These are phyloP conservation scores for Halyomorpha halys DNA, from an alignment of 1,140 invertebrate species.

Conservation along the genomic window DNA sequence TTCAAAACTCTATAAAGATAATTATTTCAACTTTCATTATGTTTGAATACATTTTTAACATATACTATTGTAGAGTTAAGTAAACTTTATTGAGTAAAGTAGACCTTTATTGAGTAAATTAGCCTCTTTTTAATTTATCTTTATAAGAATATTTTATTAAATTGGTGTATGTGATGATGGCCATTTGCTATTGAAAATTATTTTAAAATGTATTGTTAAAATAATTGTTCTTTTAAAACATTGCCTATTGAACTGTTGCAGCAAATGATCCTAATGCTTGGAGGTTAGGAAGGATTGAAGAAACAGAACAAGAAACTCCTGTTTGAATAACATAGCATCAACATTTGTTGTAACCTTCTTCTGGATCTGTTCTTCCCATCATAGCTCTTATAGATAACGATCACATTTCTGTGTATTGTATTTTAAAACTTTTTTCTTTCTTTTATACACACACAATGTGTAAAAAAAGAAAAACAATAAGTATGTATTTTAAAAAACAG, in stretches of 20 bases:
- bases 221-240: background rate
- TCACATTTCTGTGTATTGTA: no score
- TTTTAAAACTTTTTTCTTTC: no score
- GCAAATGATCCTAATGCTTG: slow-evolving; percentile 66
- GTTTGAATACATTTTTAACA: background rate
- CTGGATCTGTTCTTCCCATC: no score
- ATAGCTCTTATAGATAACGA: no score
- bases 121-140: background rate
- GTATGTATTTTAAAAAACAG: no score
- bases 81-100: background rate
- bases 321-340: slow-evolving; percentile 45
- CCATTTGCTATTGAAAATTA: background rate
- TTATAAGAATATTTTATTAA: background rate
- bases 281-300: slow-evolving; percentile 68
- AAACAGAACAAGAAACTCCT: slow-evolving; percentile 68
- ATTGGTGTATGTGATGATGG: background rate
- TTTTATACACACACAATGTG: no score
- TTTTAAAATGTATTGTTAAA: slow-evolving; percentile 4
- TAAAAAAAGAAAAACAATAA: no score
- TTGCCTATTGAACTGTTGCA: slow-evolving; percentile 34
- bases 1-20: background rate
- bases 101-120: no score
- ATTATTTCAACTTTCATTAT: background rate
- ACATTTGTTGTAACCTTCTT: background rate
- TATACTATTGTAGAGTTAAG: background rate